Evolutionary conservation across 92 coral and sea anemone genomes (phyloP).

Genomic region (Epizoanthus fatuus): DNA sequence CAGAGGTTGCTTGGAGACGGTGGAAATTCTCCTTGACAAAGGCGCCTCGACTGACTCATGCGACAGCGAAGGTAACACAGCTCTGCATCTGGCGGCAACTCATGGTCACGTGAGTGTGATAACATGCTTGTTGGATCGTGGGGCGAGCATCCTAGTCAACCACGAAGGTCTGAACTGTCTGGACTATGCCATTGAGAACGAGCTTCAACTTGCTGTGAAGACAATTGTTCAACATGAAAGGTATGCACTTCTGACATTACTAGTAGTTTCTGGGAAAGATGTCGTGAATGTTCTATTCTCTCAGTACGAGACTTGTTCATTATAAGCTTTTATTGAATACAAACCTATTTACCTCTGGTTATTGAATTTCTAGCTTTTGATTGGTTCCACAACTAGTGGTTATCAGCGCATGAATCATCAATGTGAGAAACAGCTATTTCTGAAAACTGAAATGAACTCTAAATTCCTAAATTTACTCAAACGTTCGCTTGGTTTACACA

Average conservation of each 20-base stretch:
- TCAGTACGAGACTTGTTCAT: too few species aligned
- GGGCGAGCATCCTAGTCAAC: constrained; percentile 36
- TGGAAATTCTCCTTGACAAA: constrained; percentile 54
- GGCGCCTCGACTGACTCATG: constrained; percentile 62
- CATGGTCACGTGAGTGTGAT: constrained; percentile 51
- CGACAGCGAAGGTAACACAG: constrained; percentile 67
- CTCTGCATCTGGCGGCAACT: constrained; percentile 64
- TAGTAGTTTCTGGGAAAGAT: too few species aligned
- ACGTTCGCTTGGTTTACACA: too few species aligned
- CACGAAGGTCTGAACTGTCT: constrained; percentile 51
- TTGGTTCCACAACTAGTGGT: too few species aligned
- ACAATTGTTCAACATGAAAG: constrained; percentile 51
- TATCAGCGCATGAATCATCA: too few species aligned
- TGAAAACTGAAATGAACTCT: too few species aligned
- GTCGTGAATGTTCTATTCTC: too few species aligned
- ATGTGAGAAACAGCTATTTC: too few species aligned
- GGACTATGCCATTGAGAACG: constrained; percentile 58
- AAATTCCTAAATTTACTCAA: too few species aligned
- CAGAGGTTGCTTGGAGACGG: constrained; percentile 24
- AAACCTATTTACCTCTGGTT: too few species aligned
- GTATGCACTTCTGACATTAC: constrained; percentile 12
- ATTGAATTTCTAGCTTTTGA: too few species aligned
- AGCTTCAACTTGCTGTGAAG: constrained; percentile 39
- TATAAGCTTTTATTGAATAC: too few species aligned
- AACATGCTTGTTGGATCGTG: constrained; percentile 52